Evolutionary conservation across 2,888 invertebrate genomes (phyloP).

Genomic region (Loripinus fragilis): DNA sequence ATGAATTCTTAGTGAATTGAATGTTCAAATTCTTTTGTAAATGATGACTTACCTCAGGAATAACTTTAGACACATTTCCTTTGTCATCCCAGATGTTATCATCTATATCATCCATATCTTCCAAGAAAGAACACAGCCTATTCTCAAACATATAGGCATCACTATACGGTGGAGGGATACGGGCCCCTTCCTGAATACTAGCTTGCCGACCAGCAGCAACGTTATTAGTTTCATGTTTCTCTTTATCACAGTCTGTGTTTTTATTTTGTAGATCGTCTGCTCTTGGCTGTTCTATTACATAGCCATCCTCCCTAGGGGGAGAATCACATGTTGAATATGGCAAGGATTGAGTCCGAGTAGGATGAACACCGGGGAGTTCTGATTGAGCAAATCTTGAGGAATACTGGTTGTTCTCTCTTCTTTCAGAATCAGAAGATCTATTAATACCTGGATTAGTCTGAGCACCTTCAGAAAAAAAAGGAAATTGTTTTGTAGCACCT

Average conservation of each 20-base stretch:
- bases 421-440: neutral
- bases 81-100: constrained; percentile 55
- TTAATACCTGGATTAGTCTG: neutral
- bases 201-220: neutral
- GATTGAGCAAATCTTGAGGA: neutral
- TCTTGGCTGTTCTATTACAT: constrained; percentile 17
- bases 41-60: constrained; percentile 2
- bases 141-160: constrained; percentile 63
- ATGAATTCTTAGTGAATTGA: no score
- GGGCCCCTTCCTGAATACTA: neutral
- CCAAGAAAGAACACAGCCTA: constrained; percentile 67
- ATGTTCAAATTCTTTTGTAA: no score
- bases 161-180: neutral
- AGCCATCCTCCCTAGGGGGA: constrained; percentile 31
- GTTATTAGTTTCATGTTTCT: neutral
- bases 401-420: neutral
- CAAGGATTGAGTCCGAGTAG: neutral
- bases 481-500: neutral
- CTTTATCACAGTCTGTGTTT: no score
- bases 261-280: neutral
- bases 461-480: neutral
- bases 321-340: neutral
- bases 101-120: constrained; percentile 61
- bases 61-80: constrained; percentile 11
- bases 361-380: neutral